Conservation (phyloP, 1,140 invertebrate genomes). For the Littorina saxatilis region DNA sequence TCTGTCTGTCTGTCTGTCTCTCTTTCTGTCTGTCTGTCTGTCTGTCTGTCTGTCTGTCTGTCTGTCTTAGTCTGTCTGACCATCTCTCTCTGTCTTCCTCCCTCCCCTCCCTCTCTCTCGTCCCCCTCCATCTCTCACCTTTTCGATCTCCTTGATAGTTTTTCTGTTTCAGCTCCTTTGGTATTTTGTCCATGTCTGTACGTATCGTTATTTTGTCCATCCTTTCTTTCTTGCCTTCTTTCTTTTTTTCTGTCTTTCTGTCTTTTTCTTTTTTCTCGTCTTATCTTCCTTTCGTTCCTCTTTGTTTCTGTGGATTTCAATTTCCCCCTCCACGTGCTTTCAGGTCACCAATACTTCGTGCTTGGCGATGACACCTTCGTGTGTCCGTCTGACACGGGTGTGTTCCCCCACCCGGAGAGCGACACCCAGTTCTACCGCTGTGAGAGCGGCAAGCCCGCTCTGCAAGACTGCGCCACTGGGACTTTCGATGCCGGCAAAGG, state of each 20-base stretch:
- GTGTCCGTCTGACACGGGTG: constrained; percentile 25
- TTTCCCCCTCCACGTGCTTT: too few species aligned
- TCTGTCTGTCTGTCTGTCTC: too few species aligned
- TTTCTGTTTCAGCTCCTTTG: not conserved
- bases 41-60: too few species aligned
- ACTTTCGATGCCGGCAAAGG: constrained; percentile 2
- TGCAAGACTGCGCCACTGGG: constrained; percentile 10
- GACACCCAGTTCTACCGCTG: constrained; percentile 31
- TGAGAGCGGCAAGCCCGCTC: not conserved
- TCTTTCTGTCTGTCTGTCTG: too few species aligned
- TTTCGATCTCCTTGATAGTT: not conserved
- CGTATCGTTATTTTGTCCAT: not conserved
- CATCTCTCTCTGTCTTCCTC: too few species aligned
- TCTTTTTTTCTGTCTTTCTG: too few species aligned
- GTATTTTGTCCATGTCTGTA: too few species aligned
- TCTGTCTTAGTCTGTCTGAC: too few species aligned
- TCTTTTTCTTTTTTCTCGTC: not conserved
- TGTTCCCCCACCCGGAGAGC: constrained; percentile 26
- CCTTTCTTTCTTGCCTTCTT: not conserved
- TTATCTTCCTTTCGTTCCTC: not conserved
- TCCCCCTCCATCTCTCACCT: not conserved
- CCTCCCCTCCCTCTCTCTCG: too few species aligned
- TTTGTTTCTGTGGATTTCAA: not conserved
- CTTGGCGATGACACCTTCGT: not conserved
- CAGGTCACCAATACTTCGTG: not conserved